phyloP scores from a whole-genome alignment of 2,797 vertebrate species.

The Pristis pectinata region DNA sequence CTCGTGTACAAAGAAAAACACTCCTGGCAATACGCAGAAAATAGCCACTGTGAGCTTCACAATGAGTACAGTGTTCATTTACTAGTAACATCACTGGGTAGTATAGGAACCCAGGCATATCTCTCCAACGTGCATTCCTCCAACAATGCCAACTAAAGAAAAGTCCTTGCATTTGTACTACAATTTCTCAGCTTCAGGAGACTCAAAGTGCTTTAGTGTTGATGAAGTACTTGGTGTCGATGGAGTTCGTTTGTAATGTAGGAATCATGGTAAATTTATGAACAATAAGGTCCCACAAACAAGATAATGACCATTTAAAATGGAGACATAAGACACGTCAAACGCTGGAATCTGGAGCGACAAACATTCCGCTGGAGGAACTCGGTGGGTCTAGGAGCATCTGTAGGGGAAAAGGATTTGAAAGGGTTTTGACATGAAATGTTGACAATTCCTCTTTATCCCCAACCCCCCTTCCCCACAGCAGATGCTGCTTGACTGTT shows the following conservation, averaged over 20 bases:
- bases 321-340: too few relatives aligned
- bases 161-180: not conserved
- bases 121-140: not conserved
- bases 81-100: not conserved
- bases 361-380: too few relatives aligned
- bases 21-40: too few relatives aligned
- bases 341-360: too few relatives aligned
- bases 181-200: not conserved
- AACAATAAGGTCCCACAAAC: not conserved
- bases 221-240: not conserved
- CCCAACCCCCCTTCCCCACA: too few relatives aligned
- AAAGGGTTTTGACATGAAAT: too few relatives aligned
- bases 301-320: not conserved
- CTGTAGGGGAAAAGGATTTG: too few relatives aligned
- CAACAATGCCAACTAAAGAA: not conserved
- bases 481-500: too few relatives aligned
- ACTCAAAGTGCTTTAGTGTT: not conserved
- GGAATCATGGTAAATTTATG: not conserved
- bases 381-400: too few relatives aligned
- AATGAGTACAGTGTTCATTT: not conserved
- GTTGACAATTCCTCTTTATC: too few relatives aligned
- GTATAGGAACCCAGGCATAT: not conserved
- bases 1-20: too few relatives aligned
- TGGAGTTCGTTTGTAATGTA: not conserved
- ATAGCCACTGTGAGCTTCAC: not conserved